Evolutionary conservation across 2,888 invertebrate genomes (phyloP), one percentile per base, ranked within the genome.

Genomic region (Hemicrepidius hirtus): DNA sequence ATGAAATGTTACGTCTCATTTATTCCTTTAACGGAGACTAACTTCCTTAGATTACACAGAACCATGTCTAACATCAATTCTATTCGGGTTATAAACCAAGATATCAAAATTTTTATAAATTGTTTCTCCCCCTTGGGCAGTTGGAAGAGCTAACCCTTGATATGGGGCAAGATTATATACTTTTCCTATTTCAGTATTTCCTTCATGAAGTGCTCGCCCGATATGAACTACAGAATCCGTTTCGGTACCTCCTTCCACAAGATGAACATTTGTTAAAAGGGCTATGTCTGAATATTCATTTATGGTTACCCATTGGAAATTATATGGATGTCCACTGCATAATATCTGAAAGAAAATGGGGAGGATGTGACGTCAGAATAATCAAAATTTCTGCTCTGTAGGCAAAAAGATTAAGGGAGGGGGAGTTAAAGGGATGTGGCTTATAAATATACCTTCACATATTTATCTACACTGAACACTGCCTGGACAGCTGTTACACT

Each of bases 381-480:
- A 46, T 24, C 24, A 24, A n/a, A n/a, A n/a, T n/a, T n/a, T n/a
- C n/a, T n/a, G n/a, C n/a, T n/a, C n/a, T n/a, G n/a, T n/a, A n/a
- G n/a, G n/a, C n/a, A n/a, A n/a, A n/a, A n/a, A n/a, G n/a, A n/a
- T n/a, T n/a, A n/a, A n/a, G n/a, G n/a, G n/a, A n/a, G n/a, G n/a
- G n/a, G n/a, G n/a, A n/a, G n/a, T n/a, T n/a, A n/a, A n/a, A n/a
- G n/a, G n/a, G n/a, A n/a, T n/a, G n/a, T n/a, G n/a, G n/a, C n/a
- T n/a, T n/a, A n/a, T n/a, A n/a, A 53, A n/a, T 7, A 32, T 24
- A 67, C 67, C 44, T 67, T 67, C n/a, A 59, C 13, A 35, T 46
- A 37, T 57, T 35, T 41, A 20, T 57, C 28, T 1, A 32, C 5
- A 9, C 20, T 46, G 12, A 32, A 57, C 6, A 46, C 59, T 32